Evolutionary conservation across 2,797 vertebrate species (phyloP).

Genomic region (Tragopan temminckii): DNA sequence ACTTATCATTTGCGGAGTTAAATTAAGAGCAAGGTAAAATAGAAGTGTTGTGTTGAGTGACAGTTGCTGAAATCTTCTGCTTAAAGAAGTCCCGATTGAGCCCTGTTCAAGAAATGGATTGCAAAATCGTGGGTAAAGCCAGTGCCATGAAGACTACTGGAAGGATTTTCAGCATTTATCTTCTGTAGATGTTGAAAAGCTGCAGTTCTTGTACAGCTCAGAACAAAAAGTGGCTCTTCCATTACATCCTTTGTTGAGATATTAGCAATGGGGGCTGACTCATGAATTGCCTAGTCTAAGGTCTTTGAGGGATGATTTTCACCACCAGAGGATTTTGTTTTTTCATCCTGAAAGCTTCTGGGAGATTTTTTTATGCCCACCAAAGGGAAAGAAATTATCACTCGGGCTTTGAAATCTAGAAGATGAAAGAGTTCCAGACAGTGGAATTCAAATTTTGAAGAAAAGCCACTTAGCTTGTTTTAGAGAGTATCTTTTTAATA

Average conservation of each 20-base stretch:
- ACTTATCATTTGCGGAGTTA: constrained; percentile 63
- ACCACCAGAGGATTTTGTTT: not conserved
- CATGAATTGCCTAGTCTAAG: not conserved
- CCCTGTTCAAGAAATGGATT: not conserved
- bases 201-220: accelerated
- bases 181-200: not conserved
- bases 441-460: not conserved
- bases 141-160: not conserved
- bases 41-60: not conserved
- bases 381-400: not conserved
- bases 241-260: accelerated
- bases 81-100: not conserved
- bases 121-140: not conserved
- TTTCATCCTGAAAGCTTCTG: not conserved
- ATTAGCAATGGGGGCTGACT: not conserved
- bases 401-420: not conserved
- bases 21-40: constrained; percentile 30
- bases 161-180: not conserved
- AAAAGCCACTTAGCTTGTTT: not conserved
- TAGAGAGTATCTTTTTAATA: not conserved
- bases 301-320: not conserved
- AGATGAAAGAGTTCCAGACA: not conserved
- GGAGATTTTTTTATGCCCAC: not conserved
- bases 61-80: not conserved
- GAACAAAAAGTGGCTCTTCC: not conserved